phyloP scores from a whole-genome alignment of 2,797 vertebrate genomes.

The Sebastes ruberrimus region DNA sequence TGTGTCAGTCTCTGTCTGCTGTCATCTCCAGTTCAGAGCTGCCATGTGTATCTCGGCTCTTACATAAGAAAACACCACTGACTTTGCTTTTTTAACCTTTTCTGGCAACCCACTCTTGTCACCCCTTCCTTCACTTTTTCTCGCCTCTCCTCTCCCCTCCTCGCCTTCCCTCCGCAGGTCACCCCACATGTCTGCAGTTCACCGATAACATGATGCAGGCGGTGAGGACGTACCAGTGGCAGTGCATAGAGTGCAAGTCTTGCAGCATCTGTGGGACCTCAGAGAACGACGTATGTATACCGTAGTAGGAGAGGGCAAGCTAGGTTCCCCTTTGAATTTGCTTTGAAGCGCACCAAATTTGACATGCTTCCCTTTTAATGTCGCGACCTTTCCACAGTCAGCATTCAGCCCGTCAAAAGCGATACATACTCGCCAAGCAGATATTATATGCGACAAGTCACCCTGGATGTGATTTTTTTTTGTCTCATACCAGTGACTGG shows the following conservation, averaged over 20 bases:
- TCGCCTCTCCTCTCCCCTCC: background rate
- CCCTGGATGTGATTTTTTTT: background rate
- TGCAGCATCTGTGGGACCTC: constrained; percentile 98
- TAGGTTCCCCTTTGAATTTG: background rate
- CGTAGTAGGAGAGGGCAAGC: background rate
- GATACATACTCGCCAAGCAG: background rate
- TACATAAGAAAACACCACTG: background rate
- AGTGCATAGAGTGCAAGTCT: constrained; percentile 99
- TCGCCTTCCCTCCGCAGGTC: constrained; percentile 80
- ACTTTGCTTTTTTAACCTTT: background rate
- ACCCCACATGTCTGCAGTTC: constrained; percentile 98
- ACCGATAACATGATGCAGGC: constrained; percentile 98
- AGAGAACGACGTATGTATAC: constrained; percentile 92
- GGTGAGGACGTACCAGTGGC: constrained; percentile 98
- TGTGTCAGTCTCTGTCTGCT: background rate
- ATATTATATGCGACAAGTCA: background rate
- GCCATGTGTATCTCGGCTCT: background rate
- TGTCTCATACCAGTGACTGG: background rate
- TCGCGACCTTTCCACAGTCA: background rate
- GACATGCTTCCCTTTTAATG: constrained; percentile 2
- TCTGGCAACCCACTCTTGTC: background rate
- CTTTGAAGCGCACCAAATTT: background rate
- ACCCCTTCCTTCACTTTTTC: constrained; percentile 59
- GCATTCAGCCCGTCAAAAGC: background rate
- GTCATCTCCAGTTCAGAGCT: background rate